Base-by-base conservation (phyloP, 92 coral and sea anemone genomes). In the Palythoa grandis region DNA sequence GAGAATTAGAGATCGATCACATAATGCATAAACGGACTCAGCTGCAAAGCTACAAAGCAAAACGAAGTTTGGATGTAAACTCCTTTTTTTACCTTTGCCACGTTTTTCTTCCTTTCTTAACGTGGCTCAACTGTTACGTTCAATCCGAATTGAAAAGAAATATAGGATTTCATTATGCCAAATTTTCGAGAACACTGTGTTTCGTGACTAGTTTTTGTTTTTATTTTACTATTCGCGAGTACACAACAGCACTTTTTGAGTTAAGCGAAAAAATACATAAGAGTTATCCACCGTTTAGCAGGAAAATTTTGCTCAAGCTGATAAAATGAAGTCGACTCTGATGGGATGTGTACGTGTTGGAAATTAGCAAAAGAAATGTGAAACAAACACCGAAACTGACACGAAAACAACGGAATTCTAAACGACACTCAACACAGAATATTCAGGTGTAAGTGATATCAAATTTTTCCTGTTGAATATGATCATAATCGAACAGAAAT, bases 71-170 rank as follows among this genome's bases (percentile, higher is more conserved):
- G 7, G 69, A n/a, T 4, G 19, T 63, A 19, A 4, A 19, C 0
- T 19, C 3, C 25, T 63, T 19, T 63, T 29, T 63, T 63, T 10
- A 23, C 53, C 22, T n/a, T 48, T 65, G 85, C 85, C 85, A 80
- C 85, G 85, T 80, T 80, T 80, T 65, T 4, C 22, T 60, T 50
- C 15, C 50, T n/a, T 37, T 23, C 47, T 47, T 74, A 53, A 80
- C 74, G 85, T 80, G 85, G 74, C 74, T 66, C 47, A 24, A 57
- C 85, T 66, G 85, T 73, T 80, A 37, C n/a, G 61, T 22, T 50
- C 17, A 76, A 25, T 76, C 14, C 25, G 22, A 9, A 57, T 53
- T 66, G 61, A 80, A 66, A n/a, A 80, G 11, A 11, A 5, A 23
- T 40, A 43, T 17, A 78, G 0, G 37, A 43, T 48, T 80, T 43